A percentile compares a stretch with the other conserved stretches of the same genome.
phyloP scores from a whole-genome alignment of 2,113 vertebrate species.

The Xenus cinereus region DNA sequence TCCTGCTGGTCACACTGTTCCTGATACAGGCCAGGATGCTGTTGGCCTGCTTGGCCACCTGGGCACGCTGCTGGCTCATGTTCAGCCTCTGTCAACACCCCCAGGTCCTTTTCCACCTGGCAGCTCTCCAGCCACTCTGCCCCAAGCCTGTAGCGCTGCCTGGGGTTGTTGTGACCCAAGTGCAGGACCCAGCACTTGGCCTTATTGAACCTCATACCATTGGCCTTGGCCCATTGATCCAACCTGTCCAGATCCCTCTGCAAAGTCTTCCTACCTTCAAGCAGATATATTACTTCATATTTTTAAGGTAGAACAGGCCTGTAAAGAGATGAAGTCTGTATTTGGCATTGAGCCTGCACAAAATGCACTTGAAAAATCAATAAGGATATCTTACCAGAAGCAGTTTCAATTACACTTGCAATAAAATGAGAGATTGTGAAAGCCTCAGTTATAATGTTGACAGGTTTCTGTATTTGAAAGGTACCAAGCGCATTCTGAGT shows the following conservation, averaged over 20 bases:
- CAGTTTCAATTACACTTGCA: neutral
- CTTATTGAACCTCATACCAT: neutral
- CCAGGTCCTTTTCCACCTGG: neutral
- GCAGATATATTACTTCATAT: neutral
- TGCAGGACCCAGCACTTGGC: neutral
- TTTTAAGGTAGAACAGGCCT: neutral
- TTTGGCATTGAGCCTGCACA: neutral
- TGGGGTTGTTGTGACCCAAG: neutral
- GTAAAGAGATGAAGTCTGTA: neutral
- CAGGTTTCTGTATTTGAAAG: neutral
- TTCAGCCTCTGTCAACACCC: neutral
- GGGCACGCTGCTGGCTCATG: too few relatives aligned
- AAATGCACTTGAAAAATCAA: neutral
- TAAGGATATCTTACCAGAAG: neutral
- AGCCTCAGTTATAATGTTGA: fast-evolving
- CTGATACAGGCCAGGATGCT: neutral
- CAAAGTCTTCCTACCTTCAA: neutral
- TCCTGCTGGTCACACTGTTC: neutral
- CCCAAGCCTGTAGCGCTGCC: neutral
- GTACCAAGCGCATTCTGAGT: neutral
- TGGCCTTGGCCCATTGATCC: neutral
- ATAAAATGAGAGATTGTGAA: neutral
- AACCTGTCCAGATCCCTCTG: neutral
- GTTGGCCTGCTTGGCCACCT: neutral
- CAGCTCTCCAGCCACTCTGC: neutral